phyloP scores from a whole-genome alignment of 2,113 vertebrate genomes.

The Macquaria australasica region DNA sequence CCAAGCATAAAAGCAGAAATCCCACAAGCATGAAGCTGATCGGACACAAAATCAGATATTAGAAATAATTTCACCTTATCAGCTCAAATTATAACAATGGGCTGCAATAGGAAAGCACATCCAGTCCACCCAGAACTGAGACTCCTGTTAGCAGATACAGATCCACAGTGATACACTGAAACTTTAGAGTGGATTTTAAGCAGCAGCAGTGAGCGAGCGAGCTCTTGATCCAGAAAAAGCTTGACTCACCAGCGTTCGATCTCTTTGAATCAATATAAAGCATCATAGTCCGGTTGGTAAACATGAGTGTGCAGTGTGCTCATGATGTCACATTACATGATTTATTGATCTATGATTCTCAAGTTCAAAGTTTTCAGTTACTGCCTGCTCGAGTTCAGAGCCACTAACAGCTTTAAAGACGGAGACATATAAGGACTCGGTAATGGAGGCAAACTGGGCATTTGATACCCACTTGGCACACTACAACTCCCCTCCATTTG shows the following conservation, averaged over 20 bases:
- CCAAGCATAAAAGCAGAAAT: neutral
- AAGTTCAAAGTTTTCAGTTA: conserved; percentile 30
- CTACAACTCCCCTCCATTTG: conserved; percentile 33
- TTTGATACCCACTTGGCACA: conserved; percentile 56
- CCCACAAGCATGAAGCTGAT: neutral
- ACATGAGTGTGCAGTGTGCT: conserved; percentile 26
- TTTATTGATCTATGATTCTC: conserved; percentile 32
- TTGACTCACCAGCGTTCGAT: conserved; percentile 7
- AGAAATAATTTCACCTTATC: neutral
- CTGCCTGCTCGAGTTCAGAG: conserved; percentile 9
- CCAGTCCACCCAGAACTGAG: neutral
- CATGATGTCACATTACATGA: conserved; percentile 41
- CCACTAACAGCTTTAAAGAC: neutral
- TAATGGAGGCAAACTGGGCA: conserved; percentile 52
- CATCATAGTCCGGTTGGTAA: conserved; percentile 16
- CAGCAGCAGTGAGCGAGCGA: neutral
- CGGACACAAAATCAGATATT: neutral
- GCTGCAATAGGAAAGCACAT: neutral
- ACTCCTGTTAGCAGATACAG: neutral
- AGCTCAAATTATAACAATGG: neutral
- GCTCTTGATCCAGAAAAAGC: neutral
- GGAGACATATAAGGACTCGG: neutral
- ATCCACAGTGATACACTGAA: neutral
- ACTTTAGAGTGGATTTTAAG: conserved; percentile 14
- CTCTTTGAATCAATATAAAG: conserved; percentile 31